Conservation (phyloP, 2,797 vertebrate species). For the Petrocephalus schoutedeni region DNA sequence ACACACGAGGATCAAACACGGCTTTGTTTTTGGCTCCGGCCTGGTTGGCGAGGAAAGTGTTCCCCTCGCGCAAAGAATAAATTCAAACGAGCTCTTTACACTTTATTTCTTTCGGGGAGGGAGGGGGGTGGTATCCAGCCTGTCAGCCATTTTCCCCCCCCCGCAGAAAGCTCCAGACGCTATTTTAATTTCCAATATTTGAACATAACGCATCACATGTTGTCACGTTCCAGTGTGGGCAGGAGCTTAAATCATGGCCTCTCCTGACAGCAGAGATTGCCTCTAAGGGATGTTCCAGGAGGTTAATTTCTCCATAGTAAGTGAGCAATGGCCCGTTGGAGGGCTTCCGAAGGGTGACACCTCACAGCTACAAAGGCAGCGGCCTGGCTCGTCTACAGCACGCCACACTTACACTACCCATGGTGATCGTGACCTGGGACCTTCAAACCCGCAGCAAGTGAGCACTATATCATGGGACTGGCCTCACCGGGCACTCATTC, state of each 20-base stretch:
- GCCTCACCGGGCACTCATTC: background rate
- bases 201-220: constrained; percentile 6
- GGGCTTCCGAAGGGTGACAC: background rate
- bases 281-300: background rate
- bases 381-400: background rate
- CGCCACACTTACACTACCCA: background rate
- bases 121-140: constrained; percentile 11
- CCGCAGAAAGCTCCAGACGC: background rate
- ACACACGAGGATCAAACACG: constrained; percentile 38
- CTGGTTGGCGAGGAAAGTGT: constrained; percentile 31
- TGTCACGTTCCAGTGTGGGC: background rate
- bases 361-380: background rate
- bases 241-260: background rate
- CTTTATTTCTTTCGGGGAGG: constrained; percentile 29
- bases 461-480: background rate
- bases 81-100: constrained; percentile 45
- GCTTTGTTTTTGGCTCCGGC: constrained; percentile 38
- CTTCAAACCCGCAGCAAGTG: background rate
- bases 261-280: background rate
- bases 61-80: constrained; percentile 42
- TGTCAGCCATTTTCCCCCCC: background rate
- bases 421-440: background rate
- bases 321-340: background rate
- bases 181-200: background rate
- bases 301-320: background rate